These are phyloP conservation scores for Varecia variegata DNA, from an alignment of 2,797 vertebrate species.

Conservation along the genomic window DNA sequence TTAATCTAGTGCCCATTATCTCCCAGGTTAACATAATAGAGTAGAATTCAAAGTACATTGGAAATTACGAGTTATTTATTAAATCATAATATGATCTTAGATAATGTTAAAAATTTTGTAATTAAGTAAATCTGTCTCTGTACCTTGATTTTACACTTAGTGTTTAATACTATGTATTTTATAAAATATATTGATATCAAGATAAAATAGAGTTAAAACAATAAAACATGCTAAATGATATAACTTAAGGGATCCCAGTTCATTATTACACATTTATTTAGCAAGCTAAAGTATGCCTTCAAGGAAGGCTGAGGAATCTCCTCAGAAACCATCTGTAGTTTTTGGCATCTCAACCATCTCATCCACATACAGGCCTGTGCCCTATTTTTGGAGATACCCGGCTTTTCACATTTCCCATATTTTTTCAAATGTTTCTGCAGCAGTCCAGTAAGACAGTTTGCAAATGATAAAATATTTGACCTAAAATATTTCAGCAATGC, in stretches of 20 bases:
- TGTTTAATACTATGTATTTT: slow-evolving; percentile 23
- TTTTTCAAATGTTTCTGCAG: slow-evolving; percentile 51
- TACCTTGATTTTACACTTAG: slow-evolving; percentile 1
- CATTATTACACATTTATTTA: slow-evolving; percentile 23
- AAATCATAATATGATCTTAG: slow-evolving; percentile 17
- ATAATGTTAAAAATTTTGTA: not conserved
- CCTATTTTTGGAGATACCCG: not conserved
- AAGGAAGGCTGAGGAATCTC: not conserved
- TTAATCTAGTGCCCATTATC: not conserved
- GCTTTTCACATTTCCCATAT: not conserved
- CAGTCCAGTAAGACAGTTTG: not conserved
- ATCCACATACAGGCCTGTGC: not conserved
- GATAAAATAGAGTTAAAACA: slow-evolving; percentile 32
- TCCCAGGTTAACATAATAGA: slow-evolving; percentile 32
- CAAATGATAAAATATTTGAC: slow-evolving; percentile 3
- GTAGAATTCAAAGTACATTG: not conserved
- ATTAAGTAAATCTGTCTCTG: not conserved
- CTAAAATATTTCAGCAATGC: slow-evolving; percentile 18
- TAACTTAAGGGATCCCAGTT: slow-evolving; percentile 34
- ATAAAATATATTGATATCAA: slow-evolving; percentile 36
- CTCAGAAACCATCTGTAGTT: not conserved
- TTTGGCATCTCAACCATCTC: not conserved
- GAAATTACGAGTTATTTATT: slow-evolving; percentile 32
- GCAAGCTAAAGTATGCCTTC: not conserved
- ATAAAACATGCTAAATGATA: not conserved